These are phyloP conservation scores for Proterorhinus semilunaris DNA, from an alignment of 2,113 vertebrate genomes.

Conservation along the genomic window DNA sequence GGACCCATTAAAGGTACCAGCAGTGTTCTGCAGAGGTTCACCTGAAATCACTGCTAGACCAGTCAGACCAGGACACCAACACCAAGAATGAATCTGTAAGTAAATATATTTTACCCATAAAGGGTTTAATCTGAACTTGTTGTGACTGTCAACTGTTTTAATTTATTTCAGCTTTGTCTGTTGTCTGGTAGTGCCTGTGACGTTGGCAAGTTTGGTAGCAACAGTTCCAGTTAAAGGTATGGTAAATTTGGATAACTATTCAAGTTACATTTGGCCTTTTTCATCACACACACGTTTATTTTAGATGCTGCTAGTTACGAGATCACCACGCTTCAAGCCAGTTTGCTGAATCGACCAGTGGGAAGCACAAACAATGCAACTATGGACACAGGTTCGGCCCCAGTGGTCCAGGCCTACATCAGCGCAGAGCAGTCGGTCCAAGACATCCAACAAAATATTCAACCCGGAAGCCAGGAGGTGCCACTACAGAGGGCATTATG, in stretches of 20 bases:
- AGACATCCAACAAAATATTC: background rate
- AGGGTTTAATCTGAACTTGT: background rate
- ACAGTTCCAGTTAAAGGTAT: slow-evolving; percentile 65
- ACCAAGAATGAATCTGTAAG: slow-evolving; percentile 69
- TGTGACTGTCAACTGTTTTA: background rate
- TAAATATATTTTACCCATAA: slow-evolving; percentile 10
- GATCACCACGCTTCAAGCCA: slow-evolving; percentile 8
- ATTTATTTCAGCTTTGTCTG: slow-evolving; percentile 43
- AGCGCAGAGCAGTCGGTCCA: slow-evolving; percentile 12
- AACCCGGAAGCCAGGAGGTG: background rate
- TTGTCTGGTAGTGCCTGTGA: slow-evolving; percentile 41
- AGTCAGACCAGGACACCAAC: slow-evolving; percentile 9
- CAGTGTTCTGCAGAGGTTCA: slow-evolving; percentile 13
- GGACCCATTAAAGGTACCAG: slow-evolving; percentile 18
- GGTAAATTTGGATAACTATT: too few relatives aligned
- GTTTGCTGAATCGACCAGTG: slow-evolving; percentile 14
- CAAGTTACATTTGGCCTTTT: too few relatives aligned
- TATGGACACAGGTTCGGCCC: background rate
- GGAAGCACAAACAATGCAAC: background rate
- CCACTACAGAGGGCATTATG: background rate
- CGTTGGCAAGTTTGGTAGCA: slow-evolving; percentile 36
- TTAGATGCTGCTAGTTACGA: slow-evolving; percentile 54
- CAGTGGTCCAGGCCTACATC: slow-evolving; percentile 1
- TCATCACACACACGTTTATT: background rate
- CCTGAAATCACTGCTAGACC: slow-evolving; percentile 1